Base-by-base conservation (phyloP, 2,797 vertebrate genomes). In the Acanthopagrus latus region DNA sequence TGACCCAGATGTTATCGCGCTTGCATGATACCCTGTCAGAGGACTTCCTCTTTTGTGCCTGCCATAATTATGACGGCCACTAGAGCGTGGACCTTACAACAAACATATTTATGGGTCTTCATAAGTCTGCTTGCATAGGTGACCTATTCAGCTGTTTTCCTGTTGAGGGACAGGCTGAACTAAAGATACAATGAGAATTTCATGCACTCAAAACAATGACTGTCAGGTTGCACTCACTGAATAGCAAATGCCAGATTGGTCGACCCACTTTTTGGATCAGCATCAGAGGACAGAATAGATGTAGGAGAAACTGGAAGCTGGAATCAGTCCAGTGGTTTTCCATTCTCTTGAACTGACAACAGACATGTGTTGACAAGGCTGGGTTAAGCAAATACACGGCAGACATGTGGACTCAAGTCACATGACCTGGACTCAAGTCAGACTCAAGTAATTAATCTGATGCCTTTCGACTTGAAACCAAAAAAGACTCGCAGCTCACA, bases 391-490 rank as follows among this genome's bases (percentile, higher is more conserved):
- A 18, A 25, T 52, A 29, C 21, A 43, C 20, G 38, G 48, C 52
- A 20, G 52, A 69, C 13, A 25, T 46, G 56, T 62, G 44, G 54
- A 23, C n/a, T 52, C 33, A 3, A 20, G 14, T 64, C 25, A 69
- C 62, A 70, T 65, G 62, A 74, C 44, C 38, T 47, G 18, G 47
- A 47, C 41, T 64, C 41, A 41, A 47, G n/a, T 47, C 38, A 57
- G 65, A 64, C 47, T 55, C 11, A 74, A 66, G 29, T 70, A 52
- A 46, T 70, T 12, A 71, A 67, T 64, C 16, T 47, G 16, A 68
- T 48, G 18, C 7, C 4, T 76, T 73, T 58, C 41, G 25, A 75
- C 62, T 44, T 33, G 25, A 56, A 62, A 62, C 29, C 20, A 62
- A 55, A 55, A 50, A 57, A 38, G n/a, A 25, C 54, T 44, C 65